Evolutionary conservation across 2,888 invertebrate genomes (phyloP).

Genomic region (Torymus tubicola): DNA sequence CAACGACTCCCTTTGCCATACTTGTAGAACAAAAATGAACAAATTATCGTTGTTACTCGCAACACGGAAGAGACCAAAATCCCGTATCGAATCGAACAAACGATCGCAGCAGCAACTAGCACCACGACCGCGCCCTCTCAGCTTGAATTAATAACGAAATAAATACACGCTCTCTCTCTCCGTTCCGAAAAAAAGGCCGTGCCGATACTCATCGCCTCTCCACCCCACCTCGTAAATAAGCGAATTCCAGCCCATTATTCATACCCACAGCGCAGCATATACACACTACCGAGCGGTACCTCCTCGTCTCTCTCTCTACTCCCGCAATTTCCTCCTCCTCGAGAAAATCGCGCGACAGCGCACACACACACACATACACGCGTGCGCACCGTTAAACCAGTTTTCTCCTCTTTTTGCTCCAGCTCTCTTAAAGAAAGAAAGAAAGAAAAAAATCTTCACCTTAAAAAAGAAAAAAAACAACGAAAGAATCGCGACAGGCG

Average conservation of each 20-base stretch:
- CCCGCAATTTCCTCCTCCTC: slow-evolving; percentile 42
- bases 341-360: slow-evolving; percentile 8
- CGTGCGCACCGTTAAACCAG: slow-evolving; percentile 50
- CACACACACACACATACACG: slow-evolving; percentile 9
- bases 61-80: no score
- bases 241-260: slow-evolving; percentile 46
- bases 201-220: neutral
- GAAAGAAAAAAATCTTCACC: slow-evolving; percentile 1
- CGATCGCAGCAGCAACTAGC: no score
- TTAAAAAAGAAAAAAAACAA: neutral
- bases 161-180: neutral
- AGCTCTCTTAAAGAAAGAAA: neutral
- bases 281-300: slow-evolving; percentile 20
- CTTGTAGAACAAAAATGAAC: no score
- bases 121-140: no score
- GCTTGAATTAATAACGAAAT: slow-evolving; percentile 17
- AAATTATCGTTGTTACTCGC: no score
- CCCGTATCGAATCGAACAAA: no score
- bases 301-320: neutral
- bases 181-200: neutral
- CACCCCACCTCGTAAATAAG: slow-evolving; percentile 9
- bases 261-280: slow-evolving; percentile 3
- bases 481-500: neutral
- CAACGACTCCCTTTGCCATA: no score
- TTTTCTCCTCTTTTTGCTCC: slow-evolving; percentile 34